Evolutionary conservation across 2,113 vertebrate genomes (phyloP).

Genomic region (Astur gentilis): DNA sequence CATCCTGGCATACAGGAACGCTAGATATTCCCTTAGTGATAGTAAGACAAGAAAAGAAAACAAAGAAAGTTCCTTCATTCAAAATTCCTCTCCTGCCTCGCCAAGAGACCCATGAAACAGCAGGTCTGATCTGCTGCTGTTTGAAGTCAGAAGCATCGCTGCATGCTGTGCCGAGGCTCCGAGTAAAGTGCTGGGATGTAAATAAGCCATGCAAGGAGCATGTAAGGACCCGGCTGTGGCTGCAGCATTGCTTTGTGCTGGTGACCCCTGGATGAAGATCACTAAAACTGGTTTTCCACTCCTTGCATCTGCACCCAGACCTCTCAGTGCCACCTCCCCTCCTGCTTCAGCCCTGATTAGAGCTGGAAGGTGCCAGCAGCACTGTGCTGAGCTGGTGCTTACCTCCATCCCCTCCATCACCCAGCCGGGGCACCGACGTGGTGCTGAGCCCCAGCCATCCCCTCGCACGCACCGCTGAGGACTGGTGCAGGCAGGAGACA

Average conservation of each 20-base stretch:
- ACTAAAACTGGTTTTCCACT: neutral
- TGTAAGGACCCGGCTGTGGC: rapidly evolving
- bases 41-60: no score
- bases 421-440: rapidly evolving
- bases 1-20: rapidly evolving
- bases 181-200: rapidly evolving
- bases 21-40: rapidly evolving
- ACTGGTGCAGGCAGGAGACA: neutral
- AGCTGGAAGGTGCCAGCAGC: neutral
- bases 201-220: neutral
- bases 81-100: neutral
- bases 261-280: rapidly evolving
- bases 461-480: rapidly evolving
- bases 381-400: neutral
- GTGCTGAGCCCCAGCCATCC: neutral
- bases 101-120: rapidly evolving
- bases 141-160: neutral
- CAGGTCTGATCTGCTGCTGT: neutral
- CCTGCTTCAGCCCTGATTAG: rapidly evolving
- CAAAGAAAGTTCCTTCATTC: no score
- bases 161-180: rapidly evolving
- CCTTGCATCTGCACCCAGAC: rapidly evolving
- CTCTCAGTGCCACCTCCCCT: neutral
- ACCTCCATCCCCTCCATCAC: neutral
- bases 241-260: rapidly evolving